A percentile compares a stretch with the other conserved stretches of the same genome.
Evolutionary conservation across 2,797 vertebrate genomes (phyloP).

Genomic region (Spinibarbus caldwelli): DNA sequence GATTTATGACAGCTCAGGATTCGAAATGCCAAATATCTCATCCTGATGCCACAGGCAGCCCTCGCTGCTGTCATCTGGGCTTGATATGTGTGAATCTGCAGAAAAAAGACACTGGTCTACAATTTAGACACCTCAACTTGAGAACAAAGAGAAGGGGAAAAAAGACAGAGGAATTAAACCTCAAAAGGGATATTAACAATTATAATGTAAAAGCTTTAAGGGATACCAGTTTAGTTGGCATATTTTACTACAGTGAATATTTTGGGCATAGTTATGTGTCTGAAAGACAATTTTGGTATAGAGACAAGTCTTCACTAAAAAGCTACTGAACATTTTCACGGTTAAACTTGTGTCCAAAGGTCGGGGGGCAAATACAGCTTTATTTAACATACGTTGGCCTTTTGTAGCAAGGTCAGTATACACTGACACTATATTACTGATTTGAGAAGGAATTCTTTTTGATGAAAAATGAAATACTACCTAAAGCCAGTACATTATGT

Average conservation of each 20-base stretch:
- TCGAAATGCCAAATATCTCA: constrained; percentile 43
- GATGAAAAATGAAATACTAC: not conserved
- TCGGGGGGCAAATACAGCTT: not conserved
- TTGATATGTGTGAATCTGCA: constrained; percentile 27
- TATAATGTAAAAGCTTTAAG: not conserved
- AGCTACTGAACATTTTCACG: not conserved
- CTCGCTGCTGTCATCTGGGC: constrained; percentile 13
- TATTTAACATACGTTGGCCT: not conserved
- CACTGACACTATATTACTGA: not conserved
- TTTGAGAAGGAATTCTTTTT: not conserved
- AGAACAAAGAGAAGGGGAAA: not conserved
- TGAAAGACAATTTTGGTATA: not conserved
- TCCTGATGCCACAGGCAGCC: constrained; percentile 24
- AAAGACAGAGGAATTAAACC: not conserved
- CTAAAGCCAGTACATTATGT: not conserved
- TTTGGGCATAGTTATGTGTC: not conserved
- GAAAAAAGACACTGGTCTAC: not conserved
- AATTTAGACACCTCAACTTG: not conserved
- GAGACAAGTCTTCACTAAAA: not conserved
- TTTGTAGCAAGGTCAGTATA: not conserved
- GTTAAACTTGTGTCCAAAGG: not conserved
- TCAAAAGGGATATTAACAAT: not conserved
- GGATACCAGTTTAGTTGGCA: not conserved
- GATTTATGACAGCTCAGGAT: constrained; percentile 37
- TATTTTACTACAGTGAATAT: not conserved